These are phyloP conservation scores for Scaptomyza reducta DNA, from an alignment of 2,888 invertebrate species.

Conservation along the genomic window DNA sequence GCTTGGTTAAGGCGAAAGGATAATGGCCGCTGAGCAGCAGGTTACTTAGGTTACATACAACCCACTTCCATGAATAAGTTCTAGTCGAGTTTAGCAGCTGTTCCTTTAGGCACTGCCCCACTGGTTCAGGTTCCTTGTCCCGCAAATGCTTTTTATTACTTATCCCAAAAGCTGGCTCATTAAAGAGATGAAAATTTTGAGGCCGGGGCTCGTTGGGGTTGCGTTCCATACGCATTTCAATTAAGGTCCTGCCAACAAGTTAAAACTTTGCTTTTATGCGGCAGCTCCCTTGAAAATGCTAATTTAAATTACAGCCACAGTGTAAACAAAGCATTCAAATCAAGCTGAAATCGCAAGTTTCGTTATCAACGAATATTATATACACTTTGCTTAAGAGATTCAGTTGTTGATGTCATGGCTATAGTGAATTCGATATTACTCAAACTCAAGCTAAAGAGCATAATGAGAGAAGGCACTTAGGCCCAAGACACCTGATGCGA, in stretches of 20 bases:
- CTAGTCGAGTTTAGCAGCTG: constrained; percentile 26
- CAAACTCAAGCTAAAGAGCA: constrained; percentile 16
- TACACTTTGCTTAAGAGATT: constrained; percentile 11
- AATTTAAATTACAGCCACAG: constrained; percentile 50
- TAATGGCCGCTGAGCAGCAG: constrained; percentile 56
- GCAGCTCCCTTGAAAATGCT: constrained; percentile 27
- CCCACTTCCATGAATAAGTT: constrained; percentile 12
- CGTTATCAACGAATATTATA: background rate
- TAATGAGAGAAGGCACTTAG: constrained; percentile 61
- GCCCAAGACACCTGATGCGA: constrained; percentile 63
- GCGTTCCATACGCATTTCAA: constrained; percentile 38
- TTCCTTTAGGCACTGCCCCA: constrained; percentile 31
- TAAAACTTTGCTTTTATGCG: constrained; percentile 44
- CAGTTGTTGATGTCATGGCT: constrained; percentile 3
- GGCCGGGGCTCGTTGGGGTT: constrained; percentile 40
- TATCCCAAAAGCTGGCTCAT: constrained; percentile 49
- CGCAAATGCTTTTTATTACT: constrained; percentile 45
- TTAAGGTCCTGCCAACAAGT: constrained; percentile 34
- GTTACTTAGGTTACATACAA: constrained; percentile 44
- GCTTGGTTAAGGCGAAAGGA: constrained; percentile 76
- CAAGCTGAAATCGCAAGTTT: background rate
- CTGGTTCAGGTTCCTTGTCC: constrained; percentile 20
- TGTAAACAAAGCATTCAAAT: constrained; percentile 28
- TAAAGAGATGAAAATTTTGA: constrained; percentile 33
- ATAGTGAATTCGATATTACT: constrained; percentile 5